Percentiles rank a stretch among this genome's conserved stretches.
These are phyloP conservation scores for Heloderma charlesbogerti DNA, from an alignment of 2,113 vertebrate genomes.

Conservation along the genomic window DNA sequence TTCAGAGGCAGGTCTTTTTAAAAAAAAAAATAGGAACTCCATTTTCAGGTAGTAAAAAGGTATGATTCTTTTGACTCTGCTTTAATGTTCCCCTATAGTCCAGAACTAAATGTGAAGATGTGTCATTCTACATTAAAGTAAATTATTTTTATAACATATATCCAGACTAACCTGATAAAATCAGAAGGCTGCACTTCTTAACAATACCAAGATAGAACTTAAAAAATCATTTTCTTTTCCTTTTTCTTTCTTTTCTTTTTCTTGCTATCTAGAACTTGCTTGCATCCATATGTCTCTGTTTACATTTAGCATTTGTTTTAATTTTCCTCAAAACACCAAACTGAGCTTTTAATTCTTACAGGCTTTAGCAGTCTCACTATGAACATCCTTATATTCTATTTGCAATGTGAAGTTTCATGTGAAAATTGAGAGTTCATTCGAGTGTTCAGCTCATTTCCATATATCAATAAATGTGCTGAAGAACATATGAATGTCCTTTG, in stretches of 20 bases:
- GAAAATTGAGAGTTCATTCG: neutral
- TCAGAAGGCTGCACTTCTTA: neutral
- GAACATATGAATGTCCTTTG: neutral
- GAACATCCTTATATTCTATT: neutral
- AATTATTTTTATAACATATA: constrained; percentile 14
- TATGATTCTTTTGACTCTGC: neutral
- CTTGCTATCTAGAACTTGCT: neutral
- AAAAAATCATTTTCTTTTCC: neutral
- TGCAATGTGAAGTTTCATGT: neutral
- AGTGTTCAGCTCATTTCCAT: neutral
- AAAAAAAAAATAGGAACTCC: neutral
- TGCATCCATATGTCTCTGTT: constrained; percentile 22
- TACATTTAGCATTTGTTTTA: constrained; percentile 4
- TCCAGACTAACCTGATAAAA: constrained; percentile 16
- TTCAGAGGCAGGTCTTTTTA: neutral
- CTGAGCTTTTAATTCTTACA: neutral
- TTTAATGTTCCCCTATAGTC: neutral
- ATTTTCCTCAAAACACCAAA: neutral
- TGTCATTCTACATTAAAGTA: neutral
- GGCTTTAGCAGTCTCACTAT: neutral
- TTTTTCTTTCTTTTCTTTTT: neutral
- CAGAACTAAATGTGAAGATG: neutral
- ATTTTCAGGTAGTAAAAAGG: neutral
- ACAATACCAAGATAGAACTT: constrained; percentile 7
- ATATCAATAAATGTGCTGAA: neutral